These are phyloP conservation scores for Synergus japonicus DNA, from an alignment of 2,888 invertebrate species.

Conservation along the genomic window DNA sequence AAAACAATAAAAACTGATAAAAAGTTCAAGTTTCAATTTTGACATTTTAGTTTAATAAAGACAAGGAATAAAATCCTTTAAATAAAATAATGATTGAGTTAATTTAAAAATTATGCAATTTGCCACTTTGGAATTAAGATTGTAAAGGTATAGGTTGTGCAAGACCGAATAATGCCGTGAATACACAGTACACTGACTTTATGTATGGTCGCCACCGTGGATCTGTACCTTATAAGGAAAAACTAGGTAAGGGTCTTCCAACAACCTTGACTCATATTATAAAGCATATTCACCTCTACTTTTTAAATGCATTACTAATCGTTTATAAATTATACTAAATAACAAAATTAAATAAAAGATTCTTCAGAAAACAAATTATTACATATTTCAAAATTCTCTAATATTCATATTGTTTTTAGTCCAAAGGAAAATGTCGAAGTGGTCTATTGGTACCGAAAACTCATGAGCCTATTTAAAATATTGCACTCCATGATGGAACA, in stretches of 20 bases:
- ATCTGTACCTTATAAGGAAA: slow-evolving; percentile 71
- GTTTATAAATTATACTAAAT: background rate
- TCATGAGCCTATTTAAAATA: too few relatives aligned
- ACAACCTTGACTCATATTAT: slow-evolving; percentile 71
- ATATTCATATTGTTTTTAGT: background rate
- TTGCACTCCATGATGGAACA: too few relatives aligned
- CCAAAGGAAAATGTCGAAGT: background rate
- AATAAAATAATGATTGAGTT: slow-evolving; percentile 35
- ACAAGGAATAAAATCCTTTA: background rate
- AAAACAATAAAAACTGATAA: background rate
- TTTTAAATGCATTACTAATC: slow-evolving; percentile 2
- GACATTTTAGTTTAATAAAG: background rate
- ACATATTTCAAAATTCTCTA: background rate
- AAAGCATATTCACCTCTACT: slow-evolving; percentile 46
- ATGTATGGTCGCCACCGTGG: slow-evolving; percentile 44
- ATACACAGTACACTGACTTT: slow-evolving; percentile 45
- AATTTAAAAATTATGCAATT: slow-evolving; percentile 22
- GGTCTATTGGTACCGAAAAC: too few relatives aligned
- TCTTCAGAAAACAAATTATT: background rate
- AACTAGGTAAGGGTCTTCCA: slow-evolving; percentile 72
- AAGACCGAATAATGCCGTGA: slow-evolving; percentile 57
- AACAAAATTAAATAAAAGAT: background rate
- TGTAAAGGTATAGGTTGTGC: slow-evolving; percentile 56
- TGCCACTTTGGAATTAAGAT: slow-evolving; percentile 35
- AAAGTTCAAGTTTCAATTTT: background rate